A percentile compares a stretch with the other conserved stretches of the same genome.
phyloP scores from a whole-genome alignment of 1,140 invertebrate species.

The Lamellibrachia luymesi region DNA sequence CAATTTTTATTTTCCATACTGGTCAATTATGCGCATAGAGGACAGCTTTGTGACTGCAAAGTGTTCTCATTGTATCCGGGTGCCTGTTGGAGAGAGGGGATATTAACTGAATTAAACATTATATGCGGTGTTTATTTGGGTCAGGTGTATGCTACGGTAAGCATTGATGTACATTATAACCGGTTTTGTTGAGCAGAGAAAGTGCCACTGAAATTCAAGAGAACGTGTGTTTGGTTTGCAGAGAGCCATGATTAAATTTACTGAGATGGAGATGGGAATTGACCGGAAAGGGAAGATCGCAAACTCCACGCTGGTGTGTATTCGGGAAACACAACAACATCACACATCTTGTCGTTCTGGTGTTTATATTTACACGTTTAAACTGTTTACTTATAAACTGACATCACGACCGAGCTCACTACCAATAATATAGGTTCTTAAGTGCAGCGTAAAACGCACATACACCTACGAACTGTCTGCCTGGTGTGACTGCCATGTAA shows the following conservation, averaged over 20 bases:
- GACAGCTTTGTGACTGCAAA: not conserved
- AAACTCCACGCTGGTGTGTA: not conserved
- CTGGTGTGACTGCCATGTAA: not conserved
- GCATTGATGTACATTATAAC: too few species aligned
- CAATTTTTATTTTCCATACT: not conserved
- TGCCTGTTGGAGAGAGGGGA: not conserved
- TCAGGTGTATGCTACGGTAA: too few species aligned
- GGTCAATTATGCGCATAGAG: not conserved
- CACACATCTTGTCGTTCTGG: not conserved
- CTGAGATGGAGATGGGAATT: not conserved
- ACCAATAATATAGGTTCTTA: not conserved
- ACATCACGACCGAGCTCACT: not conserved
- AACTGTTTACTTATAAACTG: not conserved
- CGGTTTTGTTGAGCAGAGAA: too few species aligned
- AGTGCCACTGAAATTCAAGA: not conserved
- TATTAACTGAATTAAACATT: not conserved
- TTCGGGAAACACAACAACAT: not conserved
- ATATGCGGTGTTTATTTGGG: too few species aligned
- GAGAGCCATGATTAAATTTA: not conserved
- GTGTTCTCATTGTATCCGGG: not conserved
- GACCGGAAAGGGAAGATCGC: not conserved
- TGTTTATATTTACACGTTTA: not conserved
- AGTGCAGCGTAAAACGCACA: not conserved
- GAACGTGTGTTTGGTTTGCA: not conserved
- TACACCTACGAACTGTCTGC: not conserved